Base-by-base conservation (phyloP, 2,113 vertebrate species). In the Prolemur simus region DNA sequence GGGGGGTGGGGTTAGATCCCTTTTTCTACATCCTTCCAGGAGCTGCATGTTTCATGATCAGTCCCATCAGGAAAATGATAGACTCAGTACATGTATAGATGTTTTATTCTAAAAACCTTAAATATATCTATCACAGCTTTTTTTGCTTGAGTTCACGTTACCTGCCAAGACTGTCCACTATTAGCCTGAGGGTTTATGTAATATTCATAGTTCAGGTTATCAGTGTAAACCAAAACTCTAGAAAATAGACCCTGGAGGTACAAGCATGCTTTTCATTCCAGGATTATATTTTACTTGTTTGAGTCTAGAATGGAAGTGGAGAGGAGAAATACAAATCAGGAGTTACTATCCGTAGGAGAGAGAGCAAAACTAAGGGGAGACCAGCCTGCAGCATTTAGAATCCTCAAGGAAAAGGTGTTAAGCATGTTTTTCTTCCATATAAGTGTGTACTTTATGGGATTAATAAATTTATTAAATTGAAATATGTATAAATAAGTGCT, bases 171-270 rank as follows among this genome's bases (percentile, higher is more conserved):
- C 32, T 69, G 63, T 69, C 27, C 66, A 66, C 85, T 82, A 0
- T 82, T 94, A 91, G 76, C 95, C 95, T 37, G 81, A 93, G 69
- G 82, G 21, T 56, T 74, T 93, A 21, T 89, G 78, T 96, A 71
- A 89, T 96, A 91, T 52, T 96, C 80, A 95, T 37, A 89, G 54
- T 86, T 91, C n/a, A 82, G 32, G 66, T 81, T 96, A 91, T 95
- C 91, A 71, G 25, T 88, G 39, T 80, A 93, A 97, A 89, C 68
- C 60, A 83, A 74, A 92, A 52, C 63, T 92, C 82, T 82, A 93
- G 91, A 93, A 96, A 86, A 95, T 27, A 95, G 39, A 63, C 81
- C 68, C 56, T 49, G 12, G 52, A 94, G 76, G 45, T 52, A 78
- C 1, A 68, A 87, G 52, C n/a, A 29, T 45, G 54, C 32, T 94